Percentiles rank a stretch among this genome's conserved stretches.
Conservation (phyloP, 2,888 invertebrate genomes). For the Plagiodera versicolora region DNA sequence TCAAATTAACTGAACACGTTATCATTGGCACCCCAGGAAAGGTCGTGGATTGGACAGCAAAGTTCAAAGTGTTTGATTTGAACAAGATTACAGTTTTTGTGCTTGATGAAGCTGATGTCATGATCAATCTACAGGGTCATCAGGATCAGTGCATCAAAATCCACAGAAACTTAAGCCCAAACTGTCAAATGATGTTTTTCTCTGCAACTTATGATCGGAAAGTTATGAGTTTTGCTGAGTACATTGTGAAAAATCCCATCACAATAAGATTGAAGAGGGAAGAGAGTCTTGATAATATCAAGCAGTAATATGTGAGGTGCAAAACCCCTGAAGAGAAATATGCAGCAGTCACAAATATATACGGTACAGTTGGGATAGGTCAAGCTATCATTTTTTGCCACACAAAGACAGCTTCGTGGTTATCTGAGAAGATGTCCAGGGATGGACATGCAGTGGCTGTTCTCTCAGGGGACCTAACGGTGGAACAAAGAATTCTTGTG, state of each 20-base stretch:
- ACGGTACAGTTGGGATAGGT: constrained; percentile 93
- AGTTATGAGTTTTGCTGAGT: constrained; percentile 96
- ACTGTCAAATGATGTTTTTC: constrained; percentile 98
- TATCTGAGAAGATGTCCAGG: constrained; percentile 84
- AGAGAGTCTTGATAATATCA: constrained; percentile 94
- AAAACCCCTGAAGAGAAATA: constrained; percentile 86
- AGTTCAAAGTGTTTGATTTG: constrained; percentile 83
- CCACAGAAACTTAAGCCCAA: constrained; percentile 74
- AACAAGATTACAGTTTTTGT: constrained; percentile 91
- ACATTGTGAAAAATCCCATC: constrained; percentile 89
- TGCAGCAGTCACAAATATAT: constrained; percentile 91
- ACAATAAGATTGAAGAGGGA: constrained; percentile 84
- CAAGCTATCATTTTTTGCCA: constrained; percentile 99
- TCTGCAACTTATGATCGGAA: constrained; percentile 94
- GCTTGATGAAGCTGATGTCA: constrained; percentile 98
- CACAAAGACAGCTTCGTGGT: constrained; percentile 86
- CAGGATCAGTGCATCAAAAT: constrained; percentile 96
- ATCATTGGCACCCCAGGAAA: constrained; percentile 98
- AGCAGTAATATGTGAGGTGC: constrained; percentile 93
- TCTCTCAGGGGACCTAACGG: constrained; percentile 88
- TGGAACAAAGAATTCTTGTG: constrained; percentile 90
- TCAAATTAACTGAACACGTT: constrained; percentile 83
- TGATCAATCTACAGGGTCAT: constrained; percentile 98
- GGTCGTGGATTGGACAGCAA: constrained; percentile 90
- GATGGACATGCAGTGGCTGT: constrained; percentile 96